Evolutionary conservation across 30 jellyfish, hydroid and myxozoan species (phyloP).

Genomic region (Sanderia malayensis): DNA sequence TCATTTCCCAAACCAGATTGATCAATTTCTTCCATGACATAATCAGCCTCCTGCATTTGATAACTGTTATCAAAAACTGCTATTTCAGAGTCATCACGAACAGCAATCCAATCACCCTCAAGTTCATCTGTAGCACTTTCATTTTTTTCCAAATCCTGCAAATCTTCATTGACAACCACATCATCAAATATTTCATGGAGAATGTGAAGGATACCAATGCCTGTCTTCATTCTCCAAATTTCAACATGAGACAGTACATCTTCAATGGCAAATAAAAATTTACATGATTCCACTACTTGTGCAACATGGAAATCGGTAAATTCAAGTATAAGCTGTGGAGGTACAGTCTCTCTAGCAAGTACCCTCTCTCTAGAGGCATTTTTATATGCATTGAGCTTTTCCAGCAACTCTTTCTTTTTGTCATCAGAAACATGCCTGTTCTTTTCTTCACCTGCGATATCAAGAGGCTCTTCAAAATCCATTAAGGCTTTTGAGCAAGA

Average conservation of each 20-base stretch:
- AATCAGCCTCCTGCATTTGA: neutral
- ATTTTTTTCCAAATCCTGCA: neutral
- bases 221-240: conserved; percentile 16
- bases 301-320: conserved; percentile 8
- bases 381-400: neutral
- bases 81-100: neutral
- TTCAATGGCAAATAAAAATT: neutral
- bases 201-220: conserved; percentile 3
- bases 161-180: neutral
- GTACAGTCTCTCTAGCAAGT: neutral
- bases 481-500: neutral
- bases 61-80: neutral
- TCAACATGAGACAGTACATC: conserved; percentile 1
- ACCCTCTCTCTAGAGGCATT: neutral
- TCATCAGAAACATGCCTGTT: neutral
- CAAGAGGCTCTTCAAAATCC: neutral
- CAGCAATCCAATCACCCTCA: conserved; percentile 2
- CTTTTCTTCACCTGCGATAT: neutral
- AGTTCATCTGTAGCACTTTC: neutral
- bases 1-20: neutral
- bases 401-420: neutral
- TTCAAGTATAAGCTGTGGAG: conserved; percentile 8
- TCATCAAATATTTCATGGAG: conserved; percentile 9
- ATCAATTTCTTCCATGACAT: neutral
- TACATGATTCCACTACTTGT: neutral